Evolutionary conservation across 1,140 invertebrate species (phyloP), one percentile per base, ranked within the genome.

Genomic region (Eumeta japonica): DNA sequence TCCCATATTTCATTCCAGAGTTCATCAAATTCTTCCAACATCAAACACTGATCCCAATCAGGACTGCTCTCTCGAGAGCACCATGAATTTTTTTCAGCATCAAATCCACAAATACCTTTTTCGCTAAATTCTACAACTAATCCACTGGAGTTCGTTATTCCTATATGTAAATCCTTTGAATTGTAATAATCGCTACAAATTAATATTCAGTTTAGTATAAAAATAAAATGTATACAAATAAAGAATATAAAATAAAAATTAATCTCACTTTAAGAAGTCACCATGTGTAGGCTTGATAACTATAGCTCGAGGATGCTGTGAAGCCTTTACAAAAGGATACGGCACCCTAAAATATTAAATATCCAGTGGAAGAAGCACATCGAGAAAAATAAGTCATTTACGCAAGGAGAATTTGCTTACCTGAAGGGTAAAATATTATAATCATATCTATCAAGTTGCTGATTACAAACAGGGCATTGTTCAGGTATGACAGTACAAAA

Each of bases 111-210:
- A 10, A 90, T 74, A 14, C 89, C 89, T 50, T 83, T 70, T 48
- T 79, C 79, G 78, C 89, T 86, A 67, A 86, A 90, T 73, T 90
- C 88, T 39, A 87, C 81, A 12, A 90, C 84, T 57, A 75, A 76
- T 32, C 87, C 86, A 41, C 76, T 77, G 33, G 85, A 88, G 51
- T 83, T 85, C 29, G 87, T 90, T 37, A 91, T 81, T 28, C 87
- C 88, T 65, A 90, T 90, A 63, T 91, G 88, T 32, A 91, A 79
- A 77, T 90, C 86, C 63, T 83, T 84, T 28, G 82, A 82, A 68
- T 88, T 86, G 56, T 81, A 83, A 64, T 89, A 89, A 65, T 87
- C 82, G 71, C 87, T 89, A 67, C 41, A 79, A 78, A 29, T 37
- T 61, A 64, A 45, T 39, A 44, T 9, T 47, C 30, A 50, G 13